Evolutionary conservation across 2,797 vertebrate genomes (phyloP).

Genomic region (Pampus argenteus): DNA sequence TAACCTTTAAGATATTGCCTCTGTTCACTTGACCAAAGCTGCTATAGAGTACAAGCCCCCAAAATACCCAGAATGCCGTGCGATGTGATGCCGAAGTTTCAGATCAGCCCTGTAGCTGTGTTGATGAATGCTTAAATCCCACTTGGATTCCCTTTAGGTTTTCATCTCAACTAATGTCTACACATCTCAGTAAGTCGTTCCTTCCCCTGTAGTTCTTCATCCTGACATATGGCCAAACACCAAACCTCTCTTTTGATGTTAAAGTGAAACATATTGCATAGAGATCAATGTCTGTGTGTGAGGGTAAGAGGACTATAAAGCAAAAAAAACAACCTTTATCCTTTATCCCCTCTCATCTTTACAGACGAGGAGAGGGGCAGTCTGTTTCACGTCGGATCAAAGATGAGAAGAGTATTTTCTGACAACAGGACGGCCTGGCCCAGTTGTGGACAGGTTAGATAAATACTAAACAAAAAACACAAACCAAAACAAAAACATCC

Average conservation of each 20-base stretch:
- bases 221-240: slow-evolving; percentile 63
- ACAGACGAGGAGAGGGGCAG: slow-evolving; percentile 57
- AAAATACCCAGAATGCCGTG: slow-evolving; percentile 25
- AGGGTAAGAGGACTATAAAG: slow-evolving; percentile 58
- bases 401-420: slow-evolving; percentile 54
- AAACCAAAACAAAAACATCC: slow-evolving; percentile 39
- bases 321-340: slow-evolving; percentile 62
- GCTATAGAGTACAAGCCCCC: not conserved
- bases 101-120: slow-evolving; percentile 20
- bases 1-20: not conserved
- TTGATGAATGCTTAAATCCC: slow-evolving; percentile 49
- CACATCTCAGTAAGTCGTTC: slow-evolving; percentile 44
- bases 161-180: slow-evolving; percentile 59
- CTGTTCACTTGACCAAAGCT: slow-evolving; percentile 4
- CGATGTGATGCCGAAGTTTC: slow-evolving; percentile 24
- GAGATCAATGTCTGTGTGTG: slow-evolving; percentile 63
- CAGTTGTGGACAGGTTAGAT: slow-evolving; percentile 66
- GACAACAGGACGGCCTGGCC: slow-evolving; percentile 50
- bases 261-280: slow-evolving; percentile 59
- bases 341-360: slow-evolving; percentile 57
- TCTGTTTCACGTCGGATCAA: slow-evolving; percentile 62
- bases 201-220: slow-evolving; percentile 49
- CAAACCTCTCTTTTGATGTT: slow-evolving; percentile 58
- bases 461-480: slow-evolving; percentile 66
- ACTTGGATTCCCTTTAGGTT: slow-evolving; percentile 51